Base-by-base conservation (phyloP, 2,888 invertebrate genomes). In the Stenotaenia linearis region DNA sequence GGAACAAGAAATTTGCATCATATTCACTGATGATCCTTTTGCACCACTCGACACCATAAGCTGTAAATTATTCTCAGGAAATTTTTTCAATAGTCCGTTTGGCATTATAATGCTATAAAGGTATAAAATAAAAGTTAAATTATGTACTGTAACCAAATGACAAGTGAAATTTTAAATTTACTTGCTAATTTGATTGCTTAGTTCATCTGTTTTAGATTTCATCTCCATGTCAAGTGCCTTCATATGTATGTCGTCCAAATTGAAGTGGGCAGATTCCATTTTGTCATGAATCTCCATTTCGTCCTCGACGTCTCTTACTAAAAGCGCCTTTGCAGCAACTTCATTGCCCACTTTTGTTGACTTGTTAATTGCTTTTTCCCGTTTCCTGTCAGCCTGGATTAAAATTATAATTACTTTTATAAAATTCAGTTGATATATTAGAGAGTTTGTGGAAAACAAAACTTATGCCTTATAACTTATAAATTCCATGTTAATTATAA, bases 21-120 rank as follows among this genome's bases (percentile, higher is more conserved):
- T 94, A 85, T 98, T 86, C 83, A 89, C 98, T 79, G 94, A 92
- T 0, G 97, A 96, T n/a, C 98, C 99, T 87, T 99, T 99, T 0
- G 99, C 99, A 81, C 99, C 99, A 21, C 98, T 97, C 84, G 95
- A 92, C 0, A 99, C 97, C 98, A 99, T 98, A 83, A 99, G 87
- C 86, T 98, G 98, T n/a, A 99, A 89, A 87, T 97, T 97, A 86
- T 99, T 99, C 21, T 91, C 87, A 0, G 99, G 98, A 85, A 99
- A 99, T 83, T 92, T 91, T 81, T 92, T 91, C 7, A 95, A 87
- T 61, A 99, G 88, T 0, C 98, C 98, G 80, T 90, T 83, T 0
- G 95, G 93, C 80, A 98, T 88, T 85, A 96, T 97, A 0, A 90
- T 90, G 83, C 91, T 91, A 30, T 21, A 23, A 25, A n/a, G n/a